A percentile compares a stretch with the other conserved stretches of the same genome.
phyloP scores from a whole-genome alignment of 2,888 invertebrate species.

The Minunthozetes semirufus region DNA sequence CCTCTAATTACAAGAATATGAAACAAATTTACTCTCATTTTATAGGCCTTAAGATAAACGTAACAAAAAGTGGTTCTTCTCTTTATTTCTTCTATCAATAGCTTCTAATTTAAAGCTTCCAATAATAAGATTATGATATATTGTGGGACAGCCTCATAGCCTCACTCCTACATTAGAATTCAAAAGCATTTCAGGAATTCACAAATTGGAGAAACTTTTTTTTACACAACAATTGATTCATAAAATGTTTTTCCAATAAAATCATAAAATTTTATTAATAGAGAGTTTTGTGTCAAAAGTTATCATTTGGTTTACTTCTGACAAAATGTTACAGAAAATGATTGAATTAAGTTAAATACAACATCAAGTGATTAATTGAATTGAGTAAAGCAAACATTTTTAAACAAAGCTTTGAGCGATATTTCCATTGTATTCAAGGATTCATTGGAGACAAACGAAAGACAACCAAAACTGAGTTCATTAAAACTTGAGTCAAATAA shows the following conservation, averaged over 20 bases:
- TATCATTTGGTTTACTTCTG: not conserved
- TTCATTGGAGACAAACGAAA: too few relatives aligned
- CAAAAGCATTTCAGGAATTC: too few relatives aligned
- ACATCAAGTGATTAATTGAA: not conserved
- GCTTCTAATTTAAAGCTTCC: too few relatives aligned
- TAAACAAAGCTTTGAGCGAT: conserved; percentile 4
- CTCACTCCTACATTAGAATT: too few relatives aligned
- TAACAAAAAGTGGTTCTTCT: too few relatives aligned
- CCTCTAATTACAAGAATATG: not conserved
- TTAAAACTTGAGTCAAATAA: not conserved
- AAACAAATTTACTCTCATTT: not conserved
- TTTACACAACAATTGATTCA: too few relatives aligned
- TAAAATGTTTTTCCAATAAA: too few relatives aligned
- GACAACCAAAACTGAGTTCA: not conserved
- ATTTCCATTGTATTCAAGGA: not conserved
- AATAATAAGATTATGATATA: too few relatives aligned
- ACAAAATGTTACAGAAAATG: not conserved
- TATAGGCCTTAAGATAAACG: too few relatives aligned
- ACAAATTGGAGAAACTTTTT: too few relatives aligned
- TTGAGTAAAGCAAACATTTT: not conserved
- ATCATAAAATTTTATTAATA: not conserved
- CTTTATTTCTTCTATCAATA: too few relatives aligned
- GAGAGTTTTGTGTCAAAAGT: not conserved
- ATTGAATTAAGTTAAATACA: not conserved
- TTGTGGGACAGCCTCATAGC: too few relatives aligned